phyloP scores from a whole-genome alignment of 2,113 vertebrate genomes.

The Speoplatyrhinus poulsoni region DNA sequence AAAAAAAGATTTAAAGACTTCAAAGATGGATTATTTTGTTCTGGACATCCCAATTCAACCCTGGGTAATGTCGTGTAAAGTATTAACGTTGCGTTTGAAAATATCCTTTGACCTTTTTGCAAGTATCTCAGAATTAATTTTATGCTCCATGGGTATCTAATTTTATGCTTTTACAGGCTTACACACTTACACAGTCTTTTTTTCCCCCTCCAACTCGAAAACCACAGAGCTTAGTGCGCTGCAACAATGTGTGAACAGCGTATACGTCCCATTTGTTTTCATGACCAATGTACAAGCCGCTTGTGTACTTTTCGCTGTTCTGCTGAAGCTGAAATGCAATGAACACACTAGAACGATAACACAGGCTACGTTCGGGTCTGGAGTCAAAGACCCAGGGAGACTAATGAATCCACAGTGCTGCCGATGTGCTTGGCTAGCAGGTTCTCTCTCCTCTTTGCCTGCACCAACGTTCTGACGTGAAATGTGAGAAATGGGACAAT shows the following conservation, averaged over 20 bases:
- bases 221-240: conserved; percentile 33
- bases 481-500: conserved; percentile 74
- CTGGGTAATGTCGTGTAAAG: conserved; percentile 63
- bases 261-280: conserved; percentile 38
- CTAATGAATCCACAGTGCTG: conserved; percentile 57
- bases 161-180: conserved; percentile 73
- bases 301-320: conserved; percentile 31
- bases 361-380: conserved; percentile 20
- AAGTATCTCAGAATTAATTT: conserved; percentile 73
- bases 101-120: conserved; percentile 73
- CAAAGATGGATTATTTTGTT: conserved; percentile 70
- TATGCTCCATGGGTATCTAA: conserved; percentile 73
- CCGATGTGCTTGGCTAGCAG: conserved; percentile 55
- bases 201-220: conserved; percentile 49
- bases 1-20: conserved; percentile 67
- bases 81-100: conserved; percentile 67
- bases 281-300: conserved; percentile 18
- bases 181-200: conserved; percentile 59
- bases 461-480: conserved; percentile 59
- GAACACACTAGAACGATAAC: conserved; percentile 1
- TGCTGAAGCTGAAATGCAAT: conserved; percentile 26
- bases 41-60: conserved; percentile 71
- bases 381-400: conserved; percentile 36
- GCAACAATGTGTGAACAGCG: conserved; percentile 26
- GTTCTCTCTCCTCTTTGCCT: conserved; percentile 41